Evolutionary conservation across 2,888 invertebrate genomes (phyloP), one percentile per base, ranked within the genome.

Genomic region (Drosophila hamatofila): DNA sequence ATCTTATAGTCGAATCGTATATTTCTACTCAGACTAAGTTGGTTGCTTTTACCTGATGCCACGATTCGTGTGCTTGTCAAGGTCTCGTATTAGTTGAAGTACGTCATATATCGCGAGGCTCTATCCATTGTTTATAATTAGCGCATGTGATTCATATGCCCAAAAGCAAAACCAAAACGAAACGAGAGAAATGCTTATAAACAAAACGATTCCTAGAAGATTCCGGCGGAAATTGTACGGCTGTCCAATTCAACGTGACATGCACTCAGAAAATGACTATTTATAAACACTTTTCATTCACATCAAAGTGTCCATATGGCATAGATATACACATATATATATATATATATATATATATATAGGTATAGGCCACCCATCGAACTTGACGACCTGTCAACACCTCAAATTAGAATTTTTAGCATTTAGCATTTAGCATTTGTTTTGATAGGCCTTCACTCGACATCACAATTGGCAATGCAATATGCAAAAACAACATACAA

Each of bases 381-480:
- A 64, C 48, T 42, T 62, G 62, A 75, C 46, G 30, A 59, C 58
- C 80, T 84, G 87, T 86, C 84, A 78, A 81, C 87, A 88, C 81
- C 68, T 67, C 52, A 62, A 68, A 69, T 73, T 65, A 27, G 37
- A 30, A 30, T 30, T 30, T 30, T 11, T 30, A 30, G 30, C 30
- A 30, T 82, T 66, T 41, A 27, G 52, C 42, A 37, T 64, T 69
- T 65, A 25, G 55, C 44, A 30, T 65, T 69, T 68, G 55, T 44
- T 70, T 60, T 74, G 62, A 86, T 83, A 80, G 80, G 67, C 83
- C 80, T 85, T 88, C 77, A 58, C 25, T 51, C 49, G 58, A 51
- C 51, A 70, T 67, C 55, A 56, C 49, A 77, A 75, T 59, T 78
- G 75, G 48, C 81, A 78, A 54, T 78, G 70, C 64, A 75, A 23